phyloP scores from a whole-genome alignment of 1,140 invertebrate genomes.

The Notospermus geniculatus region DNA sequence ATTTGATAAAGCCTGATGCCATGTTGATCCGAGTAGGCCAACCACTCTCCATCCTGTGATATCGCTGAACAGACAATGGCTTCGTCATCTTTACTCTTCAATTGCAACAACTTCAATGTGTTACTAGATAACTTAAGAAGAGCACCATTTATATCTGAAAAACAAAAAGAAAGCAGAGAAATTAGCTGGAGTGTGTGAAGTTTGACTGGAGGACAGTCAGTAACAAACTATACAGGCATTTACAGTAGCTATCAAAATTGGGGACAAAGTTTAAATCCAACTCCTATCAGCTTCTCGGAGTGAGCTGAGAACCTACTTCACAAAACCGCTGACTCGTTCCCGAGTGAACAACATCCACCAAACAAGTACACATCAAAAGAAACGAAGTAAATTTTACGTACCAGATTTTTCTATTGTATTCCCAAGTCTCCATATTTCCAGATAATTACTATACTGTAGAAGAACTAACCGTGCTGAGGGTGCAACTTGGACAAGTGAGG shows the following conservation, averaged over 20 bases:
- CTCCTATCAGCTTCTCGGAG: too few relatives aligned
- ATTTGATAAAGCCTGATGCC: conserved; percentile 69
- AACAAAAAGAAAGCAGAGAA: background rate
- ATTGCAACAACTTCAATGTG: conserved; percentile 66
- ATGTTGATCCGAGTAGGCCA: conserved; percentile 71
- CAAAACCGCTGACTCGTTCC: too few relatives aligned
- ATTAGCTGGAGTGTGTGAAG: too few relatives aligned
- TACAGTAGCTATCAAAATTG: too few relatives aligned
- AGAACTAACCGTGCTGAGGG: conserved; percentile 64
- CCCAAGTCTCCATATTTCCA: conserved; percentile 67
- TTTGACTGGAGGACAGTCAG: too few relatives aligned
- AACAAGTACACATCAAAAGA: too few relatives aligned
- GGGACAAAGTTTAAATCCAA: too few relatives aligned
- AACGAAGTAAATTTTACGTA: conserved; percentile 10
- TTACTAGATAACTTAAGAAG: conserved; percentile 58
- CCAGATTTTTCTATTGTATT: conserved; percentile 29
- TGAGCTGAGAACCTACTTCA: too few relatives aligned
- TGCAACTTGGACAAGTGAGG: conserved; percentile 61
- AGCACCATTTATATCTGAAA: conserved; percentile 34
- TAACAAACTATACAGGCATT: too few relatives aligned
- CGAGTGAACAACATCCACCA: too few relatives aligned
- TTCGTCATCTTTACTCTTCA: conserved; percentile 64
- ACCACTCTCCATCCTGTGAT: conserved; percentile 66
- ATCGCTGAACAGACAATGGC: conserved; percentile 67
- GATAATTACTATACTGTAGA: conserved; percentile 67